Evolutionary conservation across 2,888 invertebrate species (phyloP), one percentile per base, ranked within the genome.

Genomic region (Tetragonisca angustula): DNA sequence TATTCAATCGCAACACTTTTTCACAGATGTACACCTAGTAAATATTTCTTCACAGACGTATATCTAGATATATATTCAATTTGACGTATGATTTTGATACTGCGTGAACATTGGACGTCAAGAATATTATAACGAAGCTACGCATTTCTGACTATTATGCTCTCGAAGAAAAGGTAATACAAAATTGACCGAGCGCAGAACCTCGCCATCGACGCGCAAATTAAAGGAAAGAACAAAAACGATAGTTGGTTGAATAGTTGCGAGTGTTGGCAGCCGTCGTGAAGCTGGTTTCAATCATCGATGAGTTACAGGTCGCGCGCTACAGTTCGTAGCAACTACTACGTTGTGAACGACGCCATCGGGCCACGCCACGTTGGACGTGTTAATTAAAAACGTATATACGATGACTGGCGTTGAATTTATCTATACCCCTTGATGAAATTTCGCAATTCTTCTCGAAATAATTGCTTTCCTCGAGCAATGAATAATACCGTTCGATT

Each of bases 261-360:
- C 61, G 21, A n/a, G 27, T 50, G 62, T 21, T 50, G 43, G 9
- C 27, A 24, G 49, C 72, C 43, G 9, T 43, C 43, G 61, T n/a
- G 49, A 73, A 49, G 61, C 72, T 73, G 72, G 50, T 73, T 73
- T 73, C 72, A 73, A 73, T 73, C 72, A 73, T 73, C 61, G 72
- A 73, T 24, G 43, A 17, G 72, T 61, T 43, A 61, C 61, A 43
- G 43, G 43, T 43, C 9, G 43, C 43, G 9, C 43, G 9, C 43
- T 43, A 49, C 61, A 27, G 49, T 49, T 43, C 61, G 49, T 50
- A 49, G 36, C 65, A 74, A n/a, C 74, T n/a, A 24, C 19, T 64
- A 74, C 54, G 74, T 52, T 17, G 49, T 73, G 64, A 73, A 36
- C 64, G 32, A 73, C 43, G 43, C 73, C 62, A 32, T 19, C 19